These are phyloP conservation scores for Euplagia quadripunctaria DNA, from an alignment of 2,888 invertebrate genomes.

Conservation along the genomic window DNA sequence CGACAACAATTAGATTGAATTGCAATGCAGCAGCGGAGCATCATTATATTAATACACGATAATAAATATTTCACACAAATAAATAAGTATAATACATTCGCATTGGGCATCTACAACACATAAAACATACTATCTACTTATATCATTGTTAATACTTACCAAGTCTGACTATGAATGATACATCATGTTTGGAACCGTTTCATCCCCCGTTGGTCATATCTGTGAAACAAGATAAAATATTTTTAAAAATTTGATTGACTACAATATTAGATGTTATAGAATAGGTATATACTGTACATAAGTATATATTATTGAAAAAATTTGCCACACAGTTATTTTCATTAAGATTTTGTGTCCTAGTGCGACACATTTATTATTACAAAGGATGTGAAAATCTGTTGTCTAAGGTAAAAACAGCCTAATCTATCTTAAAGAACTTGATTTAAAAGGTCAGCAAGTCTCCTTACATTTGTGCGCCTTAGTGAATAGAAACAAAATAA, in stretches of 20 bases:
- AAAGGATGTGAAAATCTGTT: no score
- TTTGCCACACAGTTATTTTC: not conserved
- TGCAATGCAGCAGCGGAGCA: conserved; percentile 60
- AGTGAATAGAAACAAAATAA: no score
- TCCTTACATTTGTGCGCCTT: no score
- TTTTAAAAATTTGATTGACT: not conserved
- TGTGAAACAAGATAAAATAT: conserved; percentile 14
- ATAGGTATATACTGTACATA: not conserved
- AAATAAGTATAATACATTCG: conserved; percentile 47
- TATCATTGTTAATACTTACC: conserved; percentile 42
- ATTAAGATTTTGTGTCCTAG: no score
- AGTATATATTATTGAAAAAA: not conserved
- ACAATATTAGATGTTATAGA: not conserved
- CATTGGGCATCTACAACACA: conserved; percentile 52
- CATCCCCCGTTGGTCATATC: conserved; percentile 23
- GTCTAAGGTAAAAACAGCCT: no score
- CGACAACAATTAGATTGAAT: conserved; percentile 37
- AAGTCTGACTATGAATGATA: conserved; percentile 15
- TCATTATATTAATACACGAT: conserved; percentile 35
- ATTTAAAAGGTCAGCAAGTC: no score
- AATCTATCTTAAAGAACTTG: no score
- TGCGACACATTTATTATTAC: no score
- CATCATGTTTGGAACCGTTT: conserved; percentile 5
- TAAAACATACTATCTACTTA: conserved; percentile 25
- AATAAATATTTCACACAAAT: conserved; percentile 44